Evolutionary conservation across 2,888 invertebrate genomes (phyloP), one percentile per base, ranked within the genome.

Genomic region (Dastarcus helophoroides): DNA sequence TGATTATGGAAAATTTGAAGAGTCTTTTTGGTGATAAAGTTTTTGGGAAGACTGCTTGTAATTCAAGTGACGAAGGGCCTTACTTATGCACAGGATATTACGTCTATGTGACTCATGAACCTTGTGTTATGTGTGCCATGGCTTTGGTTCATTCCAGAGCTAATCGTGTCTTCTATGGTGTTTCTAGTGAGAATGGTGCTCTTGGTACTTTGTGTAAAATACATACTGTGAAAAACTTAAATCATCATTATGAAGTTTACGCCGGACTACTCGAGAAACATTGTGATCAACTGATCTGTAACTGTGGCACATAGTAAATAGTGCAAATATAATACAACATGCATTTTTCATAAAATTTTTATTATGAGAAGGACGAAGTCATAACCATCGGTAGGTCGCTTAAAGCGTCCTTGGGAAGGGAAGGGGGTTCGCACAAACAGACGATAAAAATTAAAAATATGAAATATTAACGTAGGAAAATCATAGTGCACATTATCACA

Each of bases 61-160:
- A 53, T 7, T 47, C 46, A 2, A 61, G 64, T 17, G 48, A 56
- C n/a, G 56, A 63, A 26, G 73, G 74, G 2, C 78, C 83, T 0
- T 90, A 90, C 56, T 62, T 90, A 26, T 89, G 89, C 60, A 90
- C 94, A 0, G 84, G 84, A 2, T 90, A 85, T 58, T 79, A 86
- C 62, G 62, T 85, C 2, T 94, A 88, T 53, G 56, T 85, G 22
- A 71, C 80, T 0, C 69, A 70, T 36, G 95, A 97, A 56, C 94
- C 95, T 0, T 97, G 97, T 61, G 55, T 85, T 1, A 88, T 95
- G 81, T 97, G 97, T 62, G 69, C 89, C 0, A 97, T 97, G 95
- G 94, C 84, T 0, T 63, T 97, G 31, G 70, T 93, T 0, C 95
- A 97, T 58, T 86, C 90, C n/a, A 67, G 95, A 38, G 77, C 75